Evolutionary conservation across 2,888 invertebrate species (phyloP), one percentile per base, ranked within the genome.

Genomic region (Venustoraphidia nigricollis): DNA sequence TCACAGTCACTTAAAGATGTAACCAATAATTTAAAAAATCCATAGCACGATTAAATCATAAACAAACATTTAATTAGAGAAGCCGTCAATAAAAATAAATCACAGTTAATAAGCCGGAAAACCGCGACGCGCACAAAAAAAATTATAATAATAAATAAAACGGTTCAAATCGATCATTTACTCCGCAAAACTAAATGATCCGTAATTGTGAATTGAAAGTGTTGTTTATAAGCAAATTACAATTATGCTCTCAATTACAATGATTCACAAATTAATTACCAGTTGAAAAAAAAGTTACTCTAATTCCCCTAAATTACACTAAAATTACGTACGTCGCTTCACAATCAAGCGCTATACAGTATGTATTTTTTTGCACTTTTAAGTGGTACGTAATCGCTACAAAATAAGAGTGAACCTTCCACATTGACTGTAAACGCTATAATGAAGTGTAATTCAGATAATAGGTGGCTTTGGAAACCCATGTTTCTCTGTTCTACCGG

Each of bases 371-470:
- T 46, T 40, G 40, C 34, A 36, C 46, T 37, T n/a, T 37, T 45
- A 45, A 45, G 45, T 45, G 45, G 45, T 34, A 37, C 36, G 38
- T 37, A 45, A 27, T 36, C 14, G 45, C n/a, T 42, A 11, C 17
- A 17, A 36, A 27, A 27, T 27, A 27, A 27, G 27, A 63, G 65
- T 65, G 67, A 66, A 67, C 67, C 66, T 67, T 66, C 66, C 66
- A 65, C 66, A 65, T 65, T 66, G 67, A 66, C 62, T 59, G 68
- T 67, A 68, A 66, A 63, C 61, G 66, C 67, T 66, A 67, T 67
- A 68, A 68, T 68, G 68, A 68, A 66, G 66, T 64, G 66, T 68
- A 68, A 68, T 68, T 47, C 67, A 67, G 67, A 66, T 68, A 68
- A 68, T 68, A 66, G 68, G 63, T 56, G 62, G 64, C 65, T 66